phyloP scores from a whole-genome alignment of 2,888 invertebrate genomes.

The Eupeodes luniger region DNA sequence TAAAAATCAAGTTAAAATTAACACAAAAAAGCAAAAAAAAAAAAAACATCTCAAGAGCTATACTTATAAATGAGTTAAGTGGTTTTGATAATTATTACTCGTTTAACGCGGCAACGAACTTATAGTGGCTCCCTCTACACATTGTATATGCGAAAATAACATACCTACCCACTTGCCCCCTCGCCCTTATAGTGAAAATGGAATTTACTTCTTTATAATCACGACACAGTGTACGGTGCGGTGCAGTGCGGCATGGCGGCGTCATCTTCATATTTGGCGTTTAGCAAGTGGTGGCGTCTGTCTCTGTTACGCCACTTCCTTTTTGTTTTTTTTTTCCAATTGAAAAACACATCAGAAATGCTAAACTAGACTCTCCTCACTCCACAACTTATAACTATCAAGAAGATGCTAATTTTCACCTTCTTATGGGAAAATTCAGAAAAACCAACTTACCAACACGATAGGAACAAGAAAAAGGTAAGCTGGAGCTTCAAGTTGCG shows the following conservation, averaged over 20 bases:
- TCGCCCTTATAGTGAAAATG: neutral
- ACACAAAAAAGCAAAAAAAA: conserved; percentile 16
- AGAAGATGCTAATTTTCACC: conserved; percentile 71
- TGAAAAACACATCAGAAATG: conserved; percentile 31
- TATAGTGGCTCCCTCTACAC: neutral
- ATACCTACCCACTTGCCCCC: neutral
- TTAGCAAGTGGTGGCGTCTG: conserved; percentile 32
- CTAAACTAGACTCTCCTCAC: conserved; percentile 20
- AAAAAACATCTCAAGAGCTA: conserved; percentile 31
- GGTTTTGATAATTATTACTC: conserved; percentile 69
- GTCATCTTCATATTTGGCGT: conserved; percentile 15
- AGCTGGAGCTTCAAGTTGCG: neutral
- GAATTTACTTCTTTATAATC: conserved; percentile 43
- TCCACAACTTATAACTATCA: neutral
- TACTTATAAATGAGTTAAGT: conserved; percentile 66
- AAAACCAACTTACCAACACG: conserved; percentile 34
- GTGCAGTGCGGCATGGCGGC: neutral
- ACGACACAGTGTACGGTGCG: conserved; percentile 33
- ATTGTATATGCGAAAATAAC: conserved; percentile 10
- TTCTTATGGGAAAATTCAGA: conserved; percentile 49
- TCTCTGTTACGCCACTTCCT: conserved; percentile 62
- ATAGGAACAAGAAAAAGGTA: neutral
- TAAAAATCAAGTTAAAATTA: conserved; percentile 7
- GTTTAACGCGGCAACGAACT: conserved; percentile 18
- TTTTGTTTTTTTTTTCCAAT: neutral